Percentiles rank a stretch among this genome's conserved stretches.
These are phyloP conservation scores for Nomada flava DNA, from an alignment of 2,888 invertebrate genomes.

Conservation along the genomic window DNA sequence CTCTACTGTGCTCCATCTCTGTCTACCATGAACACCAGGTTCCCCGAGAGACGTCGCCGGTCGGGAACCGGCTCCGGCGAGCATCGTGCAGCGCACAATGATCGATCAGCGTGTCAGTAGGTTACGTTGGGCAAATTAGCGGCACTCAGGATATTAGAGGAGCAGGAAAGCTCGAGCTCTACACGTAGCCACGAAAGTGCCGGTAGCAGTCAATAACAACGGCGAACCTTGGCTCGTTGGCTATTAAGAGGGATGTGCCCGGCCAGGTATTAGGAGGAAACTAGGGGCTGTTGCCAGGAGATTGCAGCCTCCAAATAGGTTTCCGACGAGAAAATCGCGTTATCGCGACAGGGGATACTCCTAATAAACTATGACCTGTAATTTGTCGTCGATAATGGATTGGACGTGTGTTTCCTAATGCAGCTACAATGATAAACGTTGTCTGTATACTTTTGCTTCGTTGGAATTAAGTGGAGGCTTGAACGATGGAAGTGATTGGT, in stretches of 20 bases:
- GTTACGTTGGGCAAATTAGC: conserved; percentile 80
- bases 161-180: conserved; percentile 60
- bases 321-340: conserved; percentile 59
- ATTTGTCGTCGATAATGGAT: conserved; percentile 54
- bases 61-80: conserved; percentile 5
- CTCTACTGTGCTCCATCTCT: conserved; percentile 5
- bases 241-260: conserved; percentile 65
- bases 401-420: conserved; percentile 10
- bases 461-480: no score
- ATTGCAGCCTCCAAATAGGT: conserved; percentile 59
- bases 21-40: conserved; percentile 25
- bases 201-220: conserved; percentile 71
- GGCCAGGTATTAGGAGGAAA: conserved; percentile 61
- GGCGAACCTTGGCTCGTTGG: conserved; percentile 47
- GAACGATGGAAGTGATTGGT: no score
- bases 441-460: no score
- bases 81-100: conserved; percentile 61
- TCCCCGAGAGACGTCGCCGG: conserved; percentile 30
- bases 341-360: conserved; percentile 44
- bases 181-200: conserved; percentile 55
- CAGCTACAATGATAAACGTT: no score
- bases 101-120: conserved; percentile 77
- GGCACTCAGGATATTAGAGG: conserved; percentile 81
- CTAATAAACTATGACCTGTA: conserved; percentile 39
- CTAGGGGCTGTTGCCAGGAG: conserved; percentile 54